A percentile compares a stretch with the other conserved stretches of the same genome.
Evolutionary conservation across 2,797 vertebrate genomes (phyloP).

Genomic region (Rhabdophis nuchalis): DNA sequence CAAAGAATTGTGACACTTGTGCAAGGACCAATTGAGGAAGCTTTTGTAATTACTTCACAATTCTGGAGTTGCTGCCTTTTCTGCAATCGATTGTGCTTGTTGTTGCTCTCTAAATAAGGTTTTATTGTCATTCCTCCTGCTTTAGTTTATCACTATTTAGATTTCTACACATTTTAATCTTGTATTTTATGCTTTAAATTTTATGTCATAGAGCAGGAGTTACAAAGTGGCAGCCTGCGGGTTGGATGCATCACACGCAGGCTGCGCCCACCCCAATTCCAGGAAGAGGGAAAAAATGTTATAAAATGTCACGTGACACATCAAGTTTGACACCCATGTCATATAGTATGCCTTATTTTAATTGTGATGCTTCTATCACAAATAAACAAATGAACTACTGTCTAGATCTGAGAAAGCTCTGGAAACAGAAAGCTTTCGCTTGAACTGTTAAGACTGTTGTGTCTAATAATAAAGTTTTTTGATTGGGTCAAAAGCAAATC

Average conservation of each 20-base stretch:
- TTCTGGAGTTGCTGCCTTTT: not conserved
- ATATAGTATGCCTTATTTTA: not conserved
- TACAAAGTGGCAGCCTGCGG: too few species aligned
- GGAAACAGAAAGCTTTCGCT: not conserved
- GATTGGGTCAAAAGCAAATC: not conserved
- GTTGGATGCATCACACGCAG: too few species aligned
- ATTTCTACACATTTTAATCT: not conserved
- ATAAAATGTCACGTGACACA: too few species aligned
- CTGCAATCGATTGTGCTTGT: not conserved
- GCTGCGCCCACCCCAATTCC: too few species aligned
- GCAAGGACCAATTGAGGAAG: not conserved
- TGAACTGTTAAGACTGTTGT: slow-evolving; percentile 1
- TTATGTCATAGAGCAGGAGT: not conserved
- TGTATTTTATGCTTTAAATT: not conserved
- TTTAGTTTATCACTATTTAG: not conserved
- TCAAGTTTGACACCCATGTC: not conserved
- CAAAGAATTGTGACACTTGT: not conserved
- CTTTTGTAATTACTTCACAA: not conserved
- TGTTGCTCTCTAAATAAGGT: not conserved
- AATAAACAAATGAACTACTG: not conserved
- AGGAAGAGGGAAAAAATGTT: too few species aligned
- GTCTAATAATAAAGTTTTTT: not conserved
- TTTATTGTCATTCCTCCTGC: not conserved
- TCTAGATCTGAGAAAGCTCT: not conserved
- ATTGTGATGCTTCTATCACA: not conserved